A percentile compares a stretch with the other conserved stretches of the same genome.
These are phyloP conservation scores for Limnephilus marmoratus DNA, from an alignment of 2,888 invertebrate genomes.

Conservation along the genomic window DNA sequence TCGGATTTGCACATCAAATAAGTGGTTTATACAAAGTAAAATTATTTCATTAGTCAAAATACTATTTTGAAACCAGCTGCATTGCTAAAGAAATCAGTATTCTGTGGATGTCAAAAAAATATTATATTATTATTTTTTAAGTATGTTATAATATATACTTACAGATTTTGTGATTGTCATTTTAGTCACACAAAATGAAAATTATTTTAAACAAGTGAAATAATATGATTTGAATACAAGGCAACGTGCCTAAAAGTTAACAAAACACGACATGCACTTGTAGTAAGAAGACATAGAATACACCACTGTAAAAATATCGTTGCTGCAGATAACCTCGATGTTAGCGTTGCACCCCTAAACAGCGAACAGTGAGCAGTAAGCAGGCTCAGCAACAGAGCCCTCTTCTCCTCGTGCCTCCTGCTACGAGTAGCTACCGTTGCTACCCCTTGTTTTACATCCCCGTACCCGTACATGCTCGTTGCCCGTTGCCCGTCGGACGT, in stretches of 20 bases:
- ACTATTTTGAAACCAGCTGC: no score
- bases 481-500: conserved; percentile 11
- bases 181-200: no score
- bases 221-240: background rate
- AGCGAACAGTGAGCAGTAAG: background rate
- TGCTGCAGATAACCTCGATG: background rate
- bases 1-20: no score
- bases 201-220: background rate
- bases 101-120: no score
- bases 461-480: conserved; percentile 12
- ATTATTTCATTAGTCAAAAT: no score
- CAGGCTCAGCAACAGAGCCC: background rate
- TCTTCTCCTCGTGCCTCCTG: background rate
- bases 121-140: no score
- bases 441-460: conserved; percentile 37
- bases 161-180: no score
- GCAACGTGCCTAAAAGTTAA: no score
- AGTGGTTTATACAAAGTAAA: no score
- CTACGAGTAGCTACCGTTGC: background rate
- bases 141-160: no score
- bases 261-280: no score
- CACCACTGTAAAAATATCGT: background rate
- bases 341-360: background rate
- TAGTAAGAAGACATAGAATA: background rate
- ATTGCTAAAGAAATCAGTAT: no score